A percentile compares a stretch with the other conserved stretches of the same genome.
Evolutionary conservation across 2,888 invertebrate genomes (phyloP).

Genomic region (Agriotes lineatus): DNA sequence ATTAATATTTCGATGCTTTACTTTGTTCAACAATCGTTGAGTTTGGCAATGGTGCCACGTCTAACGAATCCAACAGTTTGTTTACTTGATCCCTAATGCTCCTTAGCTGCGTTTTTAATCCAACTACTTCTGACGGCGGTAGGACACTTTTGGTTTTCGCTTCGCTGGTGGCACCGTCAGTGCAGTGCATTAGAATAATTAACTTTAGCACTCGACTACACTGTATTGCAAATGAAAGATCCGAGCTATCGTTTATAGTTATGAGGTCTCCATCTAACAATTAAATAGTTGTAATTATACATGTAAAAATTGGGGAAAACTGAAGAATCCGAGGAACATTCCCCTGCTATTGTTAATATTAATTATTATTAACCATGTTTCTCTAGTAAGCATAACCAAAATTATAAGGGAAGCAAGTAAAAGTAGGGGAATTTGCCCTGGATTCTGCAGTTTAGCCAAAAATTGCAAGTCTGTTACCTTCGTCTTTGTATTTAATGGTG

Average conservation of each 20-base stretch:
- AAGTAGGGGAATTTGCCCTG: too few relatives aligned
- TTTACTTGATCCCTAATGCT: slow-evolving; percentile 72
- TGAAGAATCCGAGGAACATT: too few relatives aligned
- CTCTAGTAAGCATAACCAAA: too few relatives aligned
- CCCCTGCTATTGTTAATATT: too few relatives aligned
- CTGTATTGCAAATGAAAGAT: slow-evolving; percentile 78
- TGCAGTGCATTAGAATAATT: slow-evolving; percentile 69
- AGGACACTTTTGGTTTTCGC: slow-evolving; percentile 52
- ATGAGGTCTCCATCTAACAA: slow-evolving; percentile 79
- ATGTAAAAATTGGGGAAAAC: too few relatives aligned
- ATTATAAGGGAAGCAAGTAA: too few relatives aligned
- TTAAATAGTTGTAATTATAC: too few relatives aligned
- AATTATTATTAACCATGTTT: too few relatives aligned
- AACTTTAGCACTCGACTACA: slow-evolving; percentile 75
- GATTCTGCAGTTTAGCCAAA: too few relatives aligned
- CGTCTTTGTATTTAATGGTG: slow-evolving; percentile 78
- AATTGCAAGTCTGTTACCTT: too few relatives aligned
- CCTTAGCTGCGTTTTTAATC: slow-evolving; percentile 65
- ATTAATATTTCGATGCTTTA: too few relatives aligned
- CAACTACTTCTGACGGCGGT: slow-evolving; percentile 64
- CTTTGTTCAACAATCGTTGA: slow-evolving; percentile 10
- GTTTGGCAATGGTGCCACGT: slow-evolving; percentile 51
- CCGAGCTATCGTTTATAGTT: slow-evolving; percentile 78
- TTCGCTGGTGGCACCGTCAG: slow-evolving; percentile 54
- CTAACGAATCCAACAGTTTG: slow-evolving; percentile 71